phyloP scores from a whole-genome alignment of 2,797 vertebrate species.

The Betta splendens region DNA sequence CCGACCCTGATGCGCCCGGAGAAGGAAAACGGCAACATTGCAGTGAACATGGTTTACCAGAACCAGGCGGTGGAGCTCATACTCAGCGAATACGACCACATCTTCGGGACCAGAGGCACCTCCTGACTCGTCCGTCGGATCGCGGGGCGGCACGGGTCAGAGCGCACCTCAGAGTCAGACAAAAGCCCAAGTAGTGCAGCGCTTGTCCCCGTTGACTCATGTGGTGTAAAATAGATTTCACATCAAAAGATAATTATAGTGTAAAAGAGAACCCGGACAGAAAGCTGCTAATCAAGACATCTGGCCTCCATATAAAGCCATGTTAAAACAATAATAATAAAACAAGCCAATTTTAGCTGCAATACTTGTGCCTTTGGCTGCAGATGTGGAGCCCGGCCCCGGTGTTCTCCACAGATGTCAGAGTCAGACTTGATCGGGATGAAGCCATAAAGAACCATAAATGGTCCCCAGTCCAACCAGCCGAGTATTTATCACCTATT shows the following conservation, averaged over 20 bases:
- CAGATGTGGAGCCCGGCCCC: slow-evolving; percentile 58
- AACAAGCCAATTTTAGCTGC: slow-evolving; percentile 70
- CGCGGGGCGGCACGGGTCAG: not conserved
- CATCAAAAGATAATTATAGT: slow-evolving; percentile 73
- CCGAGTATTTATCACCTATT: slow-evolving; percentile 27
- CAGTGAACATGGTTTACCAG: slow-evolving; percentile 87
- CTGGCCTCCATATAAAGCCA: slow-evolving; percentile 71
- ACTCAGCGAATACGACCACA: slow-evolving; percentile 80
- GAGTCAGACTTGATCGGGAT: slow-evolving; percentile 44
- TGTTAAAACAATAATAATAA: slow-evolving; percentile 72
- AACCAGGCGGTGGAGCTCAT: slow-evolving; percentile 92
- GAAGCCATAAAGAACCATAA: slow-evolving; percentile 52
- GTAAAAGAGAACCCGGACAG: slow-evolving; percentile 64
- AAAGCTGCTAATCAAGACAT: slow-evolving; percentile 75
- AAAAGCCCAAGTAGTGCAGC: slow-evolving; percentile 56
- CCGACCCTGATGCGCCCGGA: slow-evolving; percentile 90
- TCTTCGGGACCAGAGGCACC: slow-evolving; percentile 73
- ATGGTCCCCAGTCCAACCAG: slow-evolving; percentile 31
- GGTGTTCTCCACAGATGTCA: slow-evolving; percentile 37
- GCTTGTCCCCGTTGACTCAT: slow-evolving; percentile 60
- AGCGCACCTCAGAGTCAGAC: slow-evolving; percentile 32
- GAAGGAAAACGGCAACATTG: slow-evolving; percentile 86
- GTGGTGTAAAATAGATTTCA: slow-evolving; percentile 69
- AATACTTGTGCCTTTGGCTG: slow-evolving; percentile 62
- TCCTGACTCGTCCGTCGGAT: slow-evolving; percentile 56